Evolutionary conservation across 2,797 vertebrate genomes (phyloP), one percentile per base, ranked within the genome.

Genomic region (Sphenopsis melanotis): DNA sequence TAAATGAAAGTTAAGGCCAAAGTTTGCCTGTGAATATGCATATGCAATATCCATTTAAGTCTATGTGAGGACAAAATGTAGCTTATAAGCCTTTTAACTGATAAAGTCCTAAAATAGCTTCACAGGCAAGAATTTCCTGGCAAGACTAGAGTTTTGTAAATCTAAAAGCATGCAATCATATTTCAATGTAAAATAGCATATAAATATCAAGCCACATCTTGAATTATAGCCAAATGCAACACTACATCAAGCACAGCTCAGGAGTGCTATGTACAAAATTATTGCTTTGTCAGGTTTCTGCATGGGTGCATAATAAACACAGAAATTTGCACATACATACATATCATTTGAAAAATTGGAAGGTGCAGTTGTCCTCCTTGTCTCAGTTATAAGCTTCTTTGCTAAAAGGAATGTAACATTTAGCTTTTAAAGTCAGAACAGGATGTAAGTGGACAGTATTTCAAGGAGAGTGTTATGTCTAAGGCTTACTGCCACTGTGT

Each of bases 41-140:
- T 68, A 75, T 1, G 18, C 46, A 85, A 46, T 80, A 87, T 57
- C 83, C 92, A 69, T 92, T 95, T 90, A 95, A 94, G 90, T 93
- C 69, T 72, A 87, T 61, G 69, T 85, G 57, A 90, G 61, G 53
- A 91, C 65, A 59, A 89, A 92, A 93, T 84, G 70, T 74, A 93
- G 81, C 52, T 92, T 71, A 77, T 77, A 80, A 95, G 63, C 81
- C 79, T 94, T 95, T 94, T 92, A 95, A 95, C 93, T 94, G 93
- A 97, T 95, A 90, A 96, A 80, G 50, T 83, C 84, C 79, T 87
- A 93, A 95, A 96, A 96, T 92, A 96, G 92, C 78, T 94, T 91
- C 78, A 75, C 34, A 87, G 65, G 89, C 92, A 96, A 96, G 84
- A 95, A 95, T 96, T 96, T 97, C 93, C 93, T 96, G 95, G 94